Conservation (phyloP, 2,888 invertebrate species). For the Bombylius discolor region DNA sequence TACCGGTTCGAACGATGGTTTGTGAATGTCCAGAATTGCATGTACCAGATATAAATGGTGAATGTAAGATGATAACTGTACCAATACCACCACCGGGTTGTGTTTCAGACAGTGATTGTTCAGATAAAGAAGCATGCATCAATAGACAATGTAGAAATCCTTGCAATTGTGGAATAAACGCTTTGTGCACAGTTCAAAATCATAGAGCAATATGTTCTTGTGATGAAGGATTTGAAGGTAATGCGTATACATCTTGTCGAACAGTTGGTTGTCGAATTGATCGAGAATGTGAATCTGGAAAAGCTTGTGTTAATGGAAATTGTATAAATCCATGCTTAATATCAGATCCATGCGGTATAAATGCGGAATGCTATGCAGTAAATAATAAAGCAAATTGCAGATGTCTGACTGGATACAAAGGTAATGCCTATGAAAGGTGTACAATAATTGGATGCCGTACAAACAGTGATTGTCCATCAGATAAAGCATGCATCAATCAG, state of each 20-base stretch:
- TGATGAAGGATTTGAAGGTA: slow-evolving; percentile 69
- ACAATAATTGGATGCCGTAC: slow-evolving; percentile 69
- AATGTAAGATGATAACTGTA: slow-evolving; percentile 55
- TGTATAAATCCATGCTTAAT: slow-evolving; percentile 77
- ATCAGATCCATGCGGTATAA: slow-evolving; percentile 64
- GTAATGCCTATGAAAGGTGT: slow-evolving; percentile 63
- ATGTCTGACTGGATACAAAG: slow-evolving; percentile 68
- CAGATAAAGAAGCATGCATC: slow-evolving; percentile 65
- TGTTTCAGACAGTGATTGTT: slow-evolving; percentile 65
- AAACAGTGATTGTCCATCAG: slow-evolving; percentile 75
- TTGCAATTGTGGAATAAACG: slow-evolving; percentile 75
- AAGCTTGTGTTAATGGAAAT: slow-evolving; percentile 72
- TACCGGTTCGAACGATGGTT: slow-evolving; percentile 75
- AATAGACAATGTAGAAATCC: slow-evolving; percentile 77
- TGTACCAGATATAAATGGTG: slow-evolving; percentile 65
- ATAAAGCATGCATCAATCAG: slow-evolving; percentile 72
- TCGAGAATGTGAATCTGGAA: slow-evolving; percentile 69
- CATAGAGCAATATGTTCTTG: slow-evolving; percentile 83
- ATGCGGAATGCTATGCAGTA: slow-evolving; percentile 67
- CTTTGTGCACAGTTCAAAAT: slow-evolving; percentile 66
- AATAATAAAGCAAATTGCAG: slow-evolving; percentile 63
- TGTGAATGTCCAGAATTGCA: slow-evolving; percentile 79
- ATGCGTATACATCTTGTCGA: slow-evolving; percentile 69
- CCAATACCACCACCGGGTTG: slow-evolving; percentile 62
- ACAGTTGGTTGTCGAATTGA: slow-evolving; percentile 70